Percentiles rank a stretch among this genome's conserved stretches.
These are phyloP conservation scores for Ardeotis arabs DNA, from an alignment of 2,113 vertebrate species.

Conservation along the genomic window DNA sequence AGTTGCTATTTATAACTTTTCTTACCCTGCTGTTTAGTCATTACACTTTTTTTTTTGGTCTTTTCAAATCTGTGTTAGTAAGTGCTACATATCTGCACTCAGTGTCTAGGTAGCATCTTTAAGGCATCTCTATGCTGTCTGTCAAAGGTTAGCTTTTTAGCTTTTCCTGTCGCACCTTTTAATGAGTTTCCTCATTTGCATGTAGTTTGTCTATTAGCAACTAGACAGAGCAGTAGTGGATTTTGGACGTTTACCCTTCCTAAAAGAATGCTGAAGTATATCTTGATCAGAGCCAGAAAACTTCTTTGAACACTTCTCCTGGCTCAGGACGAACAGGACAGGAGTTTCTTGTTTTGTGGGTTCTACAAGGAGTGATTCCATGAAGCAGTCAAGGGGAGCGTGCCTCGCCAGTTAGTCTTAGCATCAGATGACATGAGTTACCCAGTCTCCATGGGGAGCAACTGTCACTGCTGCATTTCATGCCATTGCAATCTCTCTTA, in stretches of 20 bases:
- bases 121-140: not conserved
- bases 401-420: not conserved
- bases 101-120: not conserved
- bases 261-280: not conserved
- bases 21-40: not conserved
- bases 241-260: not conserved
- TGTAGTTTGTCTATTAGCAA: not conserved
- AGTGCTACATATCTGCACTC: not conserved
- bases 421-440: not conserved
- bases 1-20: not conserved
- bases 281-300: not conserved
- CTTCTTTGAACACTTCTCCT: not conserved
- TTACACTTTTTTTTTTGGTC: not conserved
- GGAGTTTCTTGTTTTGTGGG: not conserved
- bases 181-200: not conserved
- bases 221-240: not conserved
- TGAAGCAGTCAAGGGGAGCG: not conserved
- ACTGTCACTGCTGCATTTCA: not conserved
- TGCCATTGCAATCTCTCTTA: not conserved
- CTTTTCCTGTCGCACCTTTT: not conserved
- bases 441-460: not conserved
- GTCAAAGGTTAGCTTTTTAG: not conserved
- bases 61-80: not conserved
- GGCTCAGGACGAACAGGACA: not conserved
- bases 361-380: accelerated